Evolutionary conservation across 2,797 vertebrate genomes (phyloP).

Genomic region (Spatula clypeata): DNA sequence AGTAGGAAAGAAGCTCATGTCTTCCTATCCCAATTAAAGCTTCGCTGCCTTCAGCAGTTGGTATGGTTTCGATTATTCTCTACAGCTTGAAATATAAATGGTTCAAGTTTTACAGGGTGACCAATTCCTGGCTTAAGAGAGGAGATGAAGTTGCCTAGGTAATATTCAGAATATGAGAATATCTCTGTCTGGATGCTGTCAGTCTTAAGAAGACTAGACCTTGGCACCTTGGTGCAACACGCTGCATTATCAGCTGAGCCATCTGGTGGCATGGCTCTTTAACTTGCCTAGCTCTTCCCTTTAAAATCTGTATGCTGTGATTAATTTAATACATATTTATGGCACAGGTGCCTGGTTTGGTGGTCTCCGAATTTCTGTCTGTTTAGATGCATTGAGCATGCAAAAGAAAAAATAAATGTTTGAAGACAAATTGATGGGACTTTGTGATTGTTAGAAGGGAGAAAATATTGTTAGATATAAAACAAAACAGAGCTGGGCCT

Average conservation of each 20-base stretch:
- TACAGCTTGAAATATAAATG: background rate
- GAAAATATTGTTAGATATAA: background rate
- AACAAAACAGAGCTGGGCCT: background rate
- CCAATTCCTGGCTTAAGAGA: background rate
- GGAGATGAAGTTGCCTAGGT: background rate
- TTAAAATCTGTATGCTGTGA: background rate
- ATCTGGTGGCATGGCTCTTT: constrained; percentile 17
- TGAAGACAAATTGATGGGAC: background rate
- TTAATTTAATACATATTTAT: background rate
- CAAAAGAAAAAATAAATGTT: background rate
- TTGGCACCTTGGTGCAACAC: background rate
- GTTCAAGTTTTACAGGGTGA: background rate
- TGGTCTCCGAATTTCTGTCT: constrained; percentile 8
- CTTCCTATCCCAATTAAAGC: background rate
- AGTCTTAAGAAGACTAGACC: background rate
- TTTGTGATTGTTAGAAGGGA: background rate
- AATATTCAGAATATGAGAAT: background rate
- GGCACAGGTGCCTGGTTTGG: background rate
- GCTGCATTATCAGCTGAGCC: background rate
- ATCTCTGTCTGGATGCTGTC: background rate
- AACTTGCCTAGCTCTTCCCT: background rate
- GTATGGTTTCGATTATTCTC: background rate
- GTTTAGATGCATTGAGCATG: background rate
- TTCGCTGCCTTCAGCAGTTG: background rate
- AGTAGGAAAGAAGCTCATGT: background rate